These are phyloP conservation scores for Podocnemis expansa DNA, from an alignment of 2,113 vertebrate species.

Conservation along the genomic window DNA sequence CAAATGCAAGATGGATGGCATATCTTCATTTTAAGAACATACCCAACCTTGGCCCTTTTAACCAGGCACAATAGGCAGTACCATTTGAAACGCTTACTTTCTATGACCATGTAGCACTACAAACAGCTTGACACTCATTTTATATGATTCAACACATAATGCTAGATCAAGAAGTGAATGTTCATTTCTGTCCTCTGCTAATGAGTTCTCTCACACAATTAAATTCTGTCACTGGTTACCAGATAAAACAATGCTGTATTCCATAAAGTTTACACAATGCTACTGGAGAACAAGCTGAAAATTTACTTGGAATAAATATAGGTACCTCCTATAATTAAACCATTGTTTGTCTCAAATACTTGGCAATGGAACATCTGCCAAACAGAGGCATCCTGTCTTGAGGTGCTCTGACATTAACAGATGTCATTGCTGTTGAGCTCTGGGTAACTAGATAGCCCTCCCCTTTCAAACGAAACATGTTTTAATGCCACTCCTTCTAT, in stretches of 20 bases:
- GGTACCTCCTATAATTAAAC: slow-evolving; percentile 58
- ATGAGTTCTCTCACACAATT: slow-evolving; percentile 32
- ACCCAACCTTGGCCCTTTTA: background rate
- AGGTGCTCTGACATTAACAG: slow-evolving; percentile 35
- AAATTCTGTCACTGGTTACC: background rate
- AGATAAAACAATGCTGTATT: slow-evolving; percentile 16
- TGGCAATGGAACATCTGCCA: slow-evolving; percentile 40
- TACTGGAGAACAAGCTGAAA: slow-evolving; percentile 44
- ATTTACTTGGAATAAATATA: slow-evolving; percentile 51
- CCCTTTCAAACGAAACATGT: background rate
- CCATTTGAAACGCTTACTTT: background rate
- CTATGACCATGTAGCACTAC: background rate
- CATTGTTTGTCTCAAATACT: slow-evolving; percentile 39
- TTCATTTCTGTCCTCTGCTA: slow-evolving; percentile 37
- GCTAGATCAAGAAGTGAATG: slow-evolving; percentile 10
- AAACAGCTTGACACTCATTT: background rate
- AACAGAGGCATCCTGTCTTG: slow-evolving; percentile 50
- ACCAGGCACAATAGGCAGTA: background rate
- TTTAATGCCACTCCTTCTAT: background rate
- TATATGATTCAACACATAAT: slow-evolving; percentile 9
- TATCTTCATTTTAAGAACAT: background rate
- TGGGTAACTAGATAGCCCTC: background rate
- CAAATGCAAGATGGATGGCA: background rate
- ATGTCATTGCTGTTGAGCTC: background rate
- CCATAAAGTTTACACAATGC: slow-evolving; percentile 27